phyloP scores from a whole-genome alignment of 1,140 invertebrate genomes.

The Sarcophaga peregrina region DNA sequence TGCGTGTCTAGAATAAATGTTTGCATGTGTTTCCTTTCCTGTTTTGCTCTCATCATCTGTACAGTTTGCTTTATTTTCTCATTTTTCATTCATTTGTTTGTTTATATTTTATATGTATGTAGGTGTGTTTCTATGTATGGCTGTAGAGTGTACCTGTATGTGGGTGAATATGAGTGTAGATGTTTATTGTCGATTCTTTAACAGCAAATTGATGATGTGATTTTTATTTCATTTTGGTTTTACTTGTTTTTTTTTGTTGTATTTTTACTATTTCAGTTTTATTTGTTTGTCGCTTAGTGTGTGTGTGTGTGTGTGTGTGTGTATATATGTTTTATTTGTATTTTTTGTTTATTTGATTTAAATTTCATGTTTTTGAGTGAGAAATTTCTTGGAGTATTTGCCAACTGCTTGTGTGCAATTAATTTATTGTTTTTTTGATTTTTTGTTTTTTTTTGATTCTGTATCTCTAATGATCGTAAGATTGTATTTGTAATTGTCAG shows the following conservation, averaged over 20 bases:
- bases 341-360: conserved; percentile 5
- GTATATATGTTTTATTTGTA: conserved; percentile 38
- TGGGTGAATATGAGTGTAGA: background rate
- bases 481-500: background rate
- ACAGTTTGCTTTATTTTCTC: background rate
- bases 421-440: conserved; percentile 21
- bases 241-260: background rate
- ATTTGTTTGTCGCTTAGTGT: background rate
- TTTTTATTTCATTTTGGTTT: conserved; percentile 30
- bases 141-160: background rate
- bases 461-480: background rate
- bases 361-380: background rate
- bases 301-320: background rate
- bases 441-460: background rate
- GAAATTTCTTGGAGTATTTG: background rate
- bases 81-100: too few relatives aligned
- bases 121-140: too few relatives aligned
- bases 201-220: conserved; percentile 57
- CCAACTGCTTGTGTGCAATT: conserved; percentile 28
- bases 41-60: background rate
- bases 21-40: background rate
- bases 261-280: background rate
- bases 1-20: conserved; percentile 6
- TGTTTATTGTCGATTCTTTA: conserved; percentile 35
- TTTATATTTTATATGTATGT: too few relatives aligned